Base-by-base conservation (phyloP, 2,113 vertebrate genomes). In the Coptodon bakossiorum region DNA sequence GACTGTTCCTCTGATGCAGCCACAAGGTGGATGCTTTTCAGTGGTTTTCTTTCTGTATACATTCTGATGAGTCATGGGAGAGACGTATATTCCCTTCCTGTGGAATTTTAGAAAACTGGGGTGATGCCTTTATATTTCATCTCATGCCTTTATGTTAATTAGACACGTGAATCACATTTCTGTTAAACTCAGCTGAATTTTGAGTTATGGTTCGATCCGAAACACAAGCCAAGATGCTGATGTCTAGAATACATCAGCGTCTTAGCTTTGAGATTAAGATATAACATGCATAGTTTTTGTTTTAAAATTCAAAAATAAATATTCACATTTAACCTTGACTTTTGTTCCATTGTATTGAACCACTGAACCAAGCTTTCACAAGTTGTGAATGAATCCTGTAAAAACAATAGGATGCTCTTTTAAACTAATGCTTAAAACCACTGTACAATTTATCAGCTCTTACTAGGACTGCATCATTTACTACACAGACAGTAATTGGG, bases 401-500 rank as follows among this genome's bases (percentile, higher is more conserved):
- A 40, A 82, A 71, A 83, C 17, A 9, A n/a, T 40, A 12, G 4
- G 19, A 17, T n/a, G 12, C 57, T 82, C 45, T 4, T 71, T 17
- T 48, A 50, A 80, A 61, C 36, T 7, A 56, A 59, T 76, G 7
- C 48, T 81, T 11, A 29, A 82, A 61, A 48, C 73, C 38, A 29
- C 48, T 34, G 68, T 38, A 27, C 61, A 38, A 52, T 80, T 85
- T 57, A 12, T 36, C 17, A 48, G 34, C 12, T 8, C 19, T 48
- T 31, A 43, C 36, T 84, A 61, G 22, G 61, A 29, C 54, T 63
- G 86, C 34, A 85, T 84, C 22, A 19, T 92, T 92, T 89, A 87
- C 85, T 40, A 80, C 82, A 80, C 19, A 14, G 59, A 90, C 68
- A 82, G 82, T 90, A 92, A 94, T 91, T 89, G 50, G 71, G 63